Evolutionary conservation across 2,888 invertebrate genomes (phyloP).

Genomic region (Lymantria monacha): DNA sequence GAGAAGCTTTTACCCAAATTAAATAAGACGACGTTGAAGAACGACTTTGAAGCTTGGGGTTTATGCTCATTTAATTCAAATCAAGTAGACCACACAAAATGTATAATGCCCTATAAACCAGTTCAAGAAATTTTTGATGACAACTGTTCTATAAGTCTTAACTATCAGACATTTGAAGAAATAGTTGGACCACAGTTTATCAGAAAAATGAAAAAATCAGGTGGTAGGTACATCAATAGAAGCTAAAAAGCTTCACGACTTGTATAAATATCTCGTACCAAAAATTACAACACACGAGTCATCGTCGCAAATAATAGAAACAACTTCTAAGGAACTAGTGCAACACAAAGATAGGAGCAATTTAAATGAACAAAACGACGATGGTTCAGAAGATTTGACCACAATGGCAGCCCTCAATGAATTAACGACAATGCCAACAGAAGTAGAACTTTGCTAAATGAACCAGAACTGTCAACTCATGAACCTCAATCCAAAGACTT

Average conservation of each 20-base stretch:
- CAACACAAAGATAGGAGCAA: conserved; percentile 13
- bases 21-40: conserved; percentile 14
- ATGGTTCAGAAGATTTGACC: no score
- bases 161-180: conserved; percentile 19
- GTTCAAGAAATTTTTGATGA: conserved; percentile 14
- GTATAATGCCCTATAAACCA: conserved; percentile 15
- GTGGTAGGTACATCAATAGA: conserved; percentile 16
- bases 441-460: no score
- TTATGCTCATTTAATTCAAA: no score
- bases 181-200: conserved; percentile 20
- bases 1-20: no score
- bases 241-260: conserved; percentile 15
- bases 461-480: no score
- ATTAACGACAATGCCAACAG: no score
- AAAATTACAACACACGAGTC: conserved; percentile 10
- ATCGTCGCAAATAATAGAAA: no score
- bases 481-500: conserved; percentile 20
- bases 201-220: conserved; percentile 18
- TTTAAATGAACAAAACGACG: conserved; percentile 17
- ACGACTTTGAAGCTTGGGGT: conserved; percentile 17
- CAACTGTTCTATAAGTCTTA: conserved; percentile 14
- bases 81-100: no score
- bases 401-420: conserved; percentile 15
- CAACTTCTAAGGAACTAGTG: no score
- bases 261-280: conserved; percentile 16